These are phyloP conservation scores for Andrena hattorfiana DNA, from an alignment of 2,888 invertebrate species.

Conservation along the genomic window DNA sequence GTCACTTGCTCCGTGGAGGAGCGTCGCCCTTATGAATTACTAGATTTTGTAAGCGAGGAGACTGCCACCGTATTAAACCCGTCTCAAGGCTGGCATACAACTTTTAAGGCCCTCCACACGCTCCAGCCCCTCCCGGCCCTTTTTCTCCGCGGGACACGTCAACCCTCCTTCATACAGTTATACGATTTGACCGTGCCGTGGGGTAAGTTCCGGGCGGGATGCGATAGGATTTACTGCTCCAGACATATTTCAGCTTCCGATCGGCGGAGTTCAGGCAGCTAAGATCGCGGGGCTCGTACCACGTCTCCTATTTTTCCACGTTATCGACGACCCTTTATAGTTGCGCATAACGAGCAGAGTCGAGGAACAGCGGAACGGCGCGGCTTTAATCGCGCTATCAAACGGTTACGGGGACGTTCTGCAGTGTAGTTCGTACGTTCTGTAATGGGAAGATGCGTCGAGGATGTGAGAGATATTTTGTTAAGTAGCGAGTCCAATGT, in stretches of 20 bases:
- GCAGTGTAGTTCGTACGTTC: neutral
- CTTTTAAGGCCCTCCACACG: conserved; percentile 72
- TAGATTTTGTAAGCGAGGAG: conserved; percentile 70
- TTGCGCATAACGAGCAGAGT: conserved; percentile 43
- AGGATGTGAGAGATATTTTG: neutral
- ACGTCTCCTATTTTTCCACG: conserved; percentile 52
- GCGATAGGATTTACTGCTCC: conserved; percentile 75
- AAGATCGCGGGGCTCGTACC: conserved; percentile 46
- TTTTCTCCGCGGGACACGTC: conserved; percentile 56
- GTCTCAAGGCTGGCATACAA: conserved; percentile 71
- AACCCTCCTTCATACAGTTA: conserved; percentile 65
- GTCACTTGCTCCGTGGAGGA: conserved; percentile 55
- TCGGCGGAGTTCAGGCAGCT: conserved; percentile 57
- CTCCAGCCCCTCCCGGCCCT: conserved; percentile 40
- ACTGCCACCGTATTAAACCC: conserved; percentile 80
- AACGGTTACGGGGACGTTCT: conserved; percentile 19
- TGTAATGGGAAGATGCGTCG: neutral
- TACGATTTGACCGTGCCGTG: conserved; percentile 64
- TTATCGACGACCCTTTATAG: conserved; percentile 60
- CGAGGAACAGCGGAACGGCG: neutral
- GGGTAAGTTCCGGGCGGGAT: conserved; percentile 60
- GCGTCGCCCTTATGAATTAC: conserved; percentile 77
- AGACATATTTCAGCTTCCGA: conserved; percentile 74
- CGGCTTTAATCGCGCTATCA: conserved; percentile 22
- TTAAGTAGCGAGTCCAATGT: neutral